Evolutionary conservation across 2,888 invertebrate genomes (phyloP).

Genomic region (Hermaeophaga mercurialis): DNA sequence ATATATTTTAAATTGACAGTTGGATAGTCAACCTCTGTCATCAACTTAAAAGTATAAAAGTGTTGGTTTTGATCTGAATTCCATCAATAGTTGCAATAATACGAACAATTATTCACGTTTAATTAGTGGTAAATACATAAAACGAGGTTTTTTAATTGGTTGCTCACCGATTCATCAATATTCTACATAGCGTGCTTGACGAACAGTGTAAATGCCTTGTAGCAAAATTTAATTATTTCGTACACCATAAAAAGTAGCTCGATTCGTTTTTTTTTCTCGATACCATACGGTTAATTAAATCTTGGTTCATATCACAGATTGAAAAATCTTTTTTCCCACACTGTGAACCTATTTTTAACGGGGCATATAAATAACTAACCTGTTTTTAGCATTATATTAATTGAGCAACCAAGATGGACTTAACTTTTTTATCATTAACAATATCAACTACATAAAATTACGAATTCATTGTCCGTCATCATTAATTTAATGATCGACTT

Average conservation of each 20-base stretch:
- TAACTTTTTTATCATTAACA: constrained; percentile 16
- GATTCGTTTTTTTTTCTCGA: constrained; percentile 32
- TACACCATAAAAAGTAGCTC: constrained; percentile 38
- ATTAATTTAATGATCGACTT: constrained; percentile 18
- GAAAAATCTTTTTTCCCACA: constrained; percentile 39
- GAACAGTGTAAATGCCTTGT: constrained; percentile 31
- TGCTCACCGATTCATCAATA: constrained; percentile 36
- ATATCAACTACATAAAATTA: constrained; percentile 23
- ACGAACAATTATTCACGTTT: constrained; percentile 29
- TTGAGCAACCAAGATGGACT: constrained; percentile 23
- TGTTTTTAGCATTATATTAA: constrained; percentile 30
- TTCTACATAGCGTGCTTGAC: constrained; percentile 28
- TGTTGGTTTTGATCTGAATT: constrained; percentile 24
- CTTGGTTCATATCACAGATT: constrained; percentile 34
- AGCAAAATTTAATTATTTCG: constrained; percentile 37
- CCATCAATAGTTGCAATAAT: constrained; percentile 26
- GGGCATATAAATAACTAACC: constrained; percentile 33
- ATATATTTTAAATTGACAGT: background rate
- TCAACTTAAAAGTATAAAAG: constrained; percentile 21
- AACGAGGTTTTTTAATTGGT: constrained; percentile 35
- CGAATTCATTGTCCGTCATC: constrained; percentile 19
- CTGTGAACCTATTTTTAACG: constrained; percentile 32
- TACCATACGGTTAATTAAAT: constrained; percentile 38
- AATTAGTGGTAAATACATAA: constrained; percentile 34
- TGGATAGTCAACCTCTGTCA: background rate